Percentiles rank a stretch among this genome's conserved stretches.
phyloP scores from a whole-genome alignment of 2,797 vertebrate species.

The Ciconia nigra region DNA sequence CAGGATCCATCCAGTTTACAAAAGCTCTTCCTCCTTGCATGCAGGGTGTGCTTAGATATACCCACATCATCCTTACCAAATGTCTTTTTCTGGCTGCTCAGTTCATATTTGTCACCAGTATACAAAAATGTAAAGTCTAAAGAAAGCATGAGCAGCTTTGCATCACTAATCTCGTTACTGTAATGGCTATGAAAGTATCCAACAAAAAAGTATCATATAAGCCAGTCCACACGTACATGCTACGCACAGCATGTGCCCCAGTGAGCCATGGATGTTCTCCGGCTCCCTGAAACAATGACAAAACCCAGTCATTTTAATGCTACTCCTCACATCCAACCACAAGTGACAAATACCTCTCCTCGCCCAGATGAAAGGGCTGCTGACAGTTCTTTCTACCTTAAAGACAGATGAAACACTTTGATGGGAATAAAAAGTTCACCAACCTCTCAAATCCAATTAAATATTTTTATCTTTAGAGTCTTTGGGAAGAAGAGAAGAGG shows the following conservation, averaged over 20 bases:
- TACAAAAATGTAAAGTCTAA: slow-evolving; percentile 38
- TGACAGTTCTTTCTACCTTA: slow-evolving; percentile 59
- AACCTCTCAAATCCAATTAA: slow-evolving; percentile 56
- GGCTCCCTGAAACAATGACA: slow-evolving; percentile 15
- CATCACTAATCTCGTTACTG: slow-evolving; percentile 78
- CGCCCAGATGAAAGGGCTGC: slow-evolving; percentile 18
- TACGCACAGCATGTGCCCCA: slow-evolving; percentile 68
- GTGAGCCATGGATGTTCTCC: slow-evolving; percentile 6
- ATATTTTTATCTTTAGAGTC: slow-evolving; percentile 35
- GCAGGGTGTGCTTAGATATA: slow-evolving; percentile 54
- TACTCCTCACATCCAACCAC: slow-evolving; percentile 51
- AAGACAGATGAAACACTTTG: slow-evolving; percentile 28
- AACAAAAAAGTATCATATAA: slow-evolving; percentile 63
- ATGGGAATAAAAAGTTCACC: background rate
- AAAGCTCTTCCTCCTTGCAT: slow-evolving; percentile 61
- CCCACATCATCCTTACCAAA: slow-evolving; percentile 54
- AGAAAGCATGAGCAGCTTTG: slow-evolving; percentile 67
- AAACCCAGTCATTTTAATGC: slow-evolving; percentile 26
- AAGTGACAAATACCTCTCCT: slow-evolving; percentile 59
- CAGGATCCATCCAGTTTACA: slow-evolving; percentile 70
- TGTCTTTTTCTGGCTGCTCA: slow-evolving; percentile 75
- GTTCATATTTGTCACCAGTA: slow-evolving; percentile 74
- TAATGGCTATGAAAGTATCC: slow-evolving; percentile 66
- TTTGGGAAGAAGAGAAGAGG: slow-evolving; percentile 4
- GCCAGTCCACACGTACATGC: slow-evolving; percentile 17